Evolutionary conservation across 2,113 vertebrate species (phyloP), one percentile per base, ranked within the genome.

Genomic region (Forbesichthys agassizii): DNA sequence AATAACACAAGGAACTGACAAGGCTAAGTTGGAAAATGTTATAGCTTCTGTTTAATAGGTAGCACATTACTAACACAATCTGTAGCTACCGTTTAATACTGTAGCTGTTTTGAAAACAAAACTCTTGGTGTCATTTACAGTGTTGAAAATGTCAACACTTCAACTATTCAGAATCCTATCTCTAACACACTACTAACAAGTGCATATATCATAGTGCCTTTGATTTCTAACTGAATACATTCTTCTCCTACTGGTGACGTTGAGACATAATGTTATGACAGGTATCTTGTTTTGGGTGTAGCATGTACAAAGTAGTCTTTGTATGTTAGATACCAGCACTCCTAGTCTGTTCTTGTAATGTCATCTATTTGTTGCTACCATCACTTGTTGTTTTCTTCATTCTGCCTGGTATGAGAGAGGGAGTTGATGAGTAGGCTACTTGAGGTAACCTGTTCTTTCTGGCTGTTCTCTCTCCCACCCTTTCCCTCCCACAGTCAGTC

Each of bases 211-310:
- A 33, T 74, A 62, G 81, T 76, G 78, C 60, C 3, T 48, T 14
- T 48, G 69, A 54, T 56, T 67, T 81, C 84, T 80, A 77, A 80
- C 61, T 68, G 75, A 78, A 69, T 73, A 70, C 76, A 51, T 7
- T 46, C 59, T 62, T 1, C 9, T 74, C 83, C 68, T 71, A 65
- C 11, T 14, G 57, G 8, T 52, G 64, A 58, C 48, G 75, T 42
- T 48, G 62, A 59, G 49, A 58, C 6, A 48, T 73, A 68, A 66
- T 72, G 61, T 53, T 70, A 76, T n/a, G 66, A 68, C 48, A 71
- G 56, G 77, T 68, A 46, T 75, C 63, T 72, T 63, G 61, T 75
- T 69, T 46, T 66, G 64, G 71, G 20, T 11, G 59, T 5, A 10
- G 46, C 10, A 47, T 67, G 62, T 66, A 72, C 12, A 16, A 14